These are phyloP conservation scores for Hippocampus barbouri DNA, from an alignment of 2,113 vertebrate genomes.

Conservation along the genomic window DNA sequence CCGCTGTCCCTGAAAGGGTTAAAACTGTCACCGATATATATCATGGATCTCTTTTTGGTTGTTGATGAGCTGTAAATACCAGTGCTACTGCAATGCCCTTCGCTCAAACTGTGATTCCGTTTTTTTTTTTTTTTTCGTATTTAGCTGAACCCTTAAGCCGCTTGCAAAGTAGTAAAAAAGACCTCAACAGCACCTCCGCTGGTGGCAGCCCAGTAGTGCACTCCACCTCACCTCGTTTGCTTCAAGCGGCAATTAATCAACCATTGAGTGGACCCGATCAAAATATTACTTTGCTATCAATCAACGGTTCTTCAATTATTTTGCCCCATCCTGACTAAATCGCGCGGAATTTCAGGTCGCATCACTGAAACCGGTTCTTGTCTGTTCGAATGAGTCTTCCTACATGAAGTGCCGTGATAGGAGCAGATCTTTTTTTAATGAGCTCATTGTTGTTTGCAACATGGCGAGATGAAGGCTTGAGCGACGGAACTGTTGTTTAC, in stretches of 20 bases:
- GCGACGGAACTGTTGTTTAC: neutral
- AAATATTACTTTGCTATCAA: neutral
- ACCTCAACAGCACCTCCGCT: neutral
- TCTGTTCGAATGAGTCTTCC: neutral
- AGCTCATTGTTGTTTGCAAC: conserved; percentile 7
- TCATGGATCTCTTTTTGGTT: too few relatives aligned
- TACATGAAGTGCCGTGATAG: neutral
- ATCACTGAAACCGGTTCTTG: neutral
- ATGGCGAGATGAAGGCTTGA: neutral
- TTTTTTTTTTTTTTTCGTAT: too few relatives aligned
- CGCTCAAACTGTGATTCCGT: too few relatives aligned
- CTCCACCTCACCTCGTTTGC: neutral
- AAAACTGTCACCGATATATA: too few relatives aligned
- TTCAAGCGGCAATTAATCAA: neutral
- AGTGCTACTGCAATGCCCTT: too few relatives aligned
- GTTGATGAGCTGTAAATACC: too few relatives aligned
- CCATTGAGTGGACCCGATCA: neutral
- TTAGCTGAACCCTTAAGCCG: neutral
- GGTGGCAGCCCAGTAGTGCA: neutral
- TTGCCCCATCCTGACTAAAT: neutral
- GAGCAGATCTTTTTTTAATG: neutral
- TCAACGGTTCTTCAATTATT: neutral
- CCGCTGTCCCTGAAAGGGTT: too few relatives aligned
- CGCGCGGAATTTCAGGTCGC: neutral
- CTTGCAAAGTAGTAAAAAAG: too few relatives aligned